Conservation (phyloP, 2,888 invertebrate genomes). For the Meiosimyza platycephala region DNA sequence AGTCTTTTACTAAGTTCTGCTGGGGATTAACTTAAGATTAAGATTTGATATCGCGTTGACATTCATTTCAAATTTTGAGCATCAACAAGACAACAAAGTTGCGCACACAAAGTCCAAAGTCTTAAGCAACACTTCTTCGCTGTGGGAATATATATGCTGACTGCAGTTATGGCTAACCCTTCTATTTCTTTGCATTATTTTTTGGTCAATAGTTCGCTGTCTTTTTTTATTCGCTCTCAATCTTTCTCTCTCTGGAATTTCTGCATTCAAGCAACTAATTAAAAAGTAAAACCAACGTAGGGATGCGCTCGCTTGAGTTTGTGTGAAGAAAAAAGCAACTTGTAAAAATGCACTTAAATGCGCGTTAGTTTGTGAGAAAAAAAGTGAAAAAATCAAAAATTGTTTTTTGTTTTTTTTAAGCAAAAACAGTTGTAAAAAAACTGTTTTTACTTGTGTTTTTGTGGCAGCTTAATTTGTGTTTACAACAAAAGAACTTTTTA, state of each 20-base stretch:
- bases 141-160: neutral
- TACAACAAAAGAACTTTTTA: neutral
- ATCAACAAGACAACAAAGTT: neutral
- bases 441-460: neutral
- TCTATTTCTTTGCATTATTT: neutral
- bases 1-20: neutral
- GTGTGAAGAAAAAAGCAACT: neutral
- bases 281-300: neutral
- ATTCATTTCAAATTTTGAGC: conserved; percentile 5
- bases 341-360: neutral
- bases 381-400: neutral
- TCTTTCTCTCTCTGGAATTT: neutral
- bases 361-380: neutral
- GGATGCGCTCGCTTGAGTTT: neutral
- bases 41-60: conserved; percentile 27
- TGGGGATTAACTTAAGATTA: conserved; percentile 22
- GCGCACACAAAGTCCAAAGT: neutral
- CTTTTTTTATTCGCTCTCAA: neutral
- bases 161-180: neutral
- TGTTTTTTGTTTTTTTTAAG: neutral
- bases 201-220: no score
- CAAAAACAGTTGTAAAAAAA: no score
- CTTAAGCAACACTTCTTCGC: neutral
- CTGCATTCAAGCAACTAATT: neutral
- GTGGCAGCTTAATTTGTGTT: neutral